Percentiles rank a stretch among this genome's conserved stretches.
phyloP scores from a whole-genome alignment of 2,113 vertebrate genomes.

The Hippolais icterina region DNA sequence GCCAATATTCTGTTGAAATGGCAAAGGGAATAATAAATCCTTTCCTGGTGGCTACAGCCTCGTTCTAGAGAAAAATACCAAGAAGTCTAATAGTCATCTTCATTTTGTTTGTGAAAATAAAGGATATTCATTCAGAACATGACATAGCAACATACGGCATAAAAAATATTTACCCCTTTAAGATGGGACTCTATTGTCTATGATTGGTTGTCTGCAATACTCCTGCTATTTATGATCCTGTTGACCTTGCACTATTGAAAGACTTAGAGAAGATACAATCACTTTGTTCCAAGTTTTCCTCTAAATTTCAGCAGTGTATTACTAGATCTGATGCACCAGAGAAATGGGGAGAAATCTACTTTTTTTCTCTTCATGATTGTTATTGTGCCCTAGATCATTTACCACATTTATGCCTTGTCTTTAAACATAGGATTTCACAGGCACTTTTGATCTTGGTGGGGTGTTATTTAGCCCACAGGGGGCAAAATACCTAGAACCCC shows the following conservation, averaged over 20 bases:
- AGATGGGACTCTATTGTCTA: not conserved
- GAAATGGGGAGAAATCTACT: not conserved
- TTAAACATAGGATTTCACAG: not conserved
- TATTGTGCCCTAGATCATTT: not conserved
- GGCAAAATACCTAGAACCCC: not conserved
- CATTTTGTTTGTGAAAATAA: not conserved
- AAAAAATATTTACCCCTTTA: not conserved
- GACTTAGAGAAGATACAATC: not conserved
- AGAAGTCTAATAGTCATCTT: not conserved
- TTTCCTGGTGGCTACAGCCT: not conserved
- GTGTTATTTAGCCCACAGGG: not conserved
- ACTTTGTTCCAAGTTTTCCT: not conserved
- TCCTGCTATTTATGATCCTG: not conserved
- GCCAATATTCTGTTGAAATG: not conserved
- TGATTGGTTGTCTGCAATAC: not conserved
- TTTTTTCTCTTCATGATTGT: not conserved
- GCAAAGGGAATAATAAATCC: not conserved
- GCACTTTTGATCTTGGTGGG: not conserved
- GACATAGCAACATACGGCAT: not conserved
- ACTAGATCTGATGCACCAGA: not conserved
- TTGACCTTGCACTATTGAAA: not conserved
- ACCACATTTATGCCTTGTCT: not conserved
- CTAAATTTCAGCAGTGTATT: not conserved
- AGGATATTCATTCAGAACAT: not conserved
- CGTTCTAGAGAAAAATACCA: not conserved